Evolutionary conservation across 2,888 invertebrate genomes (phyloP), one percentile per base, ranked within the genome.

Genomic region (Meteorus cinctellus): DNA sequence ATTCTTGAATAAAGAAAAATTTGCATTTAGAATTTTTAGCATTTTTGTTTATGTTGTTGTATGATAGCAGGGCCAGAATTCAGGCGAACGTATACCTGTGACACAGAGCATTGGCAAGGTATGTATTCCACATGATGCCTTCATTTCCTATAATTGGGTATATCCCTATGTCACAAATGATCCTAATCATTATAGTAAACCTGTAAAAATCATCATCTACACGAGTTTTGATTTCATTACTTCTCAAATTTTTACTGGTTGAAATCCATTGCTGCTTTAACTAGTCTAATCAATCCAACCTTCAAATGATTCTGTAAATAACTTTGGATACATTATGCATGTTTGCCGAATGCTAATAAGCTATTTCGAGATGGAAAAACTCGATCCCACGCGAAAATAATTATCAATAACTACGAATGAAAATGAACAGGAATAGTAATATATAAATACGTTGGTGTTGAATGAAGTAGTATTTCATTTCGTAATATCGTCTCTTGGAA

Each of bases 11-110:
- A 78, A 79, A 62, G 77, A 31, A 76, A 70, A 79, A 82, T 66
- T 55, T 80, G 77, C 84, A 82, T 77, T 84, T 87, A 88, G 87
- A 80, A 82, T 88, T 5, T 41, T 83, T 88, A 89, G 88, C 86
- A 85, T 86, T 88, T 89, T 88, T 86, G 87, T 89, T 89, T 88
- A 88, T 84, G 87, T 89, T 88, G 86, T 89, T 89, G 86, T 89
- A 89, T 89, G 88, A 85, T 89, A 89, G 89, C 88, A 86, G 89
- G 83, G 86, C 88, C 87, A 79, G 87, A 87, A 83, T 81, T 85
- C 85, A 81, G 87, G 81, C 81, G 84, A 85, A 82, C 87, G 88
- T 83, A 86, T 87, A 82, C 85, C 83, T 85, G 89, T 90, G 84
- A 90, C 90, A 68, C 84, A 85, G 84, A 82, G 85, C 85, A 82